phyloP scores from a whole-genome alignment of 2,797 vertebrate species.

The Orestias chungarensis region DNA sequence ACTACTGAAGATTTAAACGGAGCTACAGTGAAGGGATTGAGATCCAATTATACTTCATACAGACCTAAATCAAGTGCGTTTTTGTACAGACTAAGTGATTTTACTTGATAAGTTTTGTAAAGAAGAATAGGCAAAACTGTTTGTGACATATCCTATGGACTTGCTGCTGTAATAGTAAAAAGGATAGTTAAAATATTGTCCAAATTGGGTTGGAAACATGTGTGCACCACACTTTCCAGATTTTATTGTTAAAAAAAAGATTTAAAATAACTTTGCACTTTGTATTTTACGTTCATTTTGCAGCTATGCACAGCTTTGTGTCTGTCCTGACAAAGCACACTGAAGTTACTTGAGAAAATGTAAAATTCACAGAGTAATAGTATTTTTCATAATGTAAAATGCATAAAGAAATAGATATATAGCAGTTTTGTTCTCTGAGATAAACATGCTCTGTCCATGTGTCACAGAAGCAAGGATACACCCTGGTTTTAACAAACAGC shows the following conservation, averaged over 20 bases:
- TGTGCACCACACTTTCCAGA: neutral
- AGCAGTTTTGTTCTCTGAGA: slow-evolving; percentile 44
- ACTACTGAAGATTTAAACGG: no score
- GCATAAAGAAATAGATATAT: slow-evolving; percentile 11
- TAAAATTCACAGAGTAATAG: neutral
- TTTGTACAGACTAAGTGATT: neutral
- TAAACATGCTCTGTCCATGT: slow-evolving; percentile 52
- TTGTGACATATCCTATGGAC: neutral
- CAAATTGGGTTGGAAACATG: neutral
- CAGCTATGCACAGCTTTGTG: neutral
- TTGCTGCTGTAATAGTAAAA: neutral
- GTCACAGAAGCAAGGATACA: slow-evolving; percentile 35
- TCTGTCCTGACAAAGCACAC: no score
- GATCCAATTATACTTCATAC: neutral
- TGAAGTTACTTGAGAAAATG: neutral
- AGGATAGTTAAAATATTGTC: neutral
- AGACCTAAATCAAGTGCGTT: neutral
- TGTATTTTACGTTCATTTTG: neutral
- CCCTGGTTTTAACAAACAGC: slow-evolving; percentile 14
- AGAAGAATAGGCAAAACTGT: neutral
- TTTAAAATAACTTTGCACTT: neutral
- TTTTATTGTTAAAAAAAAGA: neutral
- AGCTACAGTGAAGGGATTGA: neutral
- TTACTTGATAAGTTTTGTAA: neutral
- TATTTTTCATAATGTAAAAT: slow-evolving; percentile 4